Percentiles rank a stretch among this genome's conserved stretches.
phyloP scores from a whole-genome alignment of 2,888 invertebrate species.

The Parnassius smintheus region DNA sequence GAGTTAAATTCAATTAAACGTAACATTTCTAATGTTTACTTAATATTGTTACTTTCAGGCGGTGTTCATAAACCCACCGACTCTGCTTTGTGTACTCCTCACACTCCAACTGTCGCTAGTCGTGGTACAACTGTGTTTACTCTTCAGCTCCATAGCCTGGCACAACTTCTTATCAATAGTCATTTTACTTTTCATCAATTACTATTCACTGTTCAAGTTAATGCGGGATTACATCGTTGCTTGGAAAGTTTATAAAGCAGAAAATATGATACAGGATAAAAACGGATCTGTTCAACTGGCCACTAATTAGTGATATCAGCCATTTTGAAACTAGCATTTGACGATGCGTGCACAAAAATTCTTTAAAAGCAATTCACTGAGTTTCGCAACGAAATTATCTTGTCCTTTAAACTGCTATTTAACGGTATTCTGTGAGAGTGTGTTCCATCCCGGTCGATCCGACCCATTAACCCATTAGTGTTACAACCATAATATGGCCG shows the following conservation, averaged over 20 bases:
- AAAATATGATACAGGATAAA: constrained; percentile 85
- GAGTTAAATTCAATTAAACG: neutral
- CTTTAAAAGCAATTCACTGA: constrained; percentile 11
- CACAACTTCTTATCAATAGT: constrained; percentile 93
- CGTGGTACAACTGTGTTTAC: constrained; percentile 87
- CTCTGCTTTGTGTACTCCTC: constrained; percentile 87
- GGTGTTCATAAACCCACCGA: constrained; percentile 92
- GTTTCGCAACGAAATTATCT: neutral
- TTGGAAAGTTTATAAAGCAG: constrained; percentile 89
- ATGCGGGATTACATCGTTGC: constrained; percentile 92
- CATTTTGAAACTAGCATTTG: neutral
- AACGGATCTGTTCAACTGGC: constrained; percentile 38
- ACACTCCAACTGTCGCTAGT: constrained; percentile 86
- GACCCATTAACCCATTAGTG: too few relatives aligned
- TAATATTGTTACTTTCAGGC: constrained; percentile 76
- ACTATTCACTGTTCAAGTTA: constrained; percentile 94
- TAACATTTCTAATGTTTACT: too few relatives aligned
- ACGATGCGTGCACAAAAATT: constrained; percentile 10
- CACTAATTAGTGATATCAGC: constrained; percentile 14
- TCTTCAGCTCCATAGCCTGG: constrained; percentile 93
- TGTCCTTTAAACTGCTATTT: too few relatives aligned
- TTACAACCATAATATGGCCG: too few relatives aligned
- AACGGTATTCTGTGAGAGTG: too few relatives aligned
- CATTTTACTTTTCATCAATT: constrained; percentile 93
- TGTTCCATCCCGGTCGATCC: too few relatives aligned